These are phyloP conservation scores for Paracentrotus lividus DNA, from an alignment of 53 echinoderm and acorn worm species.

Conservation along the genomic window DNA sequence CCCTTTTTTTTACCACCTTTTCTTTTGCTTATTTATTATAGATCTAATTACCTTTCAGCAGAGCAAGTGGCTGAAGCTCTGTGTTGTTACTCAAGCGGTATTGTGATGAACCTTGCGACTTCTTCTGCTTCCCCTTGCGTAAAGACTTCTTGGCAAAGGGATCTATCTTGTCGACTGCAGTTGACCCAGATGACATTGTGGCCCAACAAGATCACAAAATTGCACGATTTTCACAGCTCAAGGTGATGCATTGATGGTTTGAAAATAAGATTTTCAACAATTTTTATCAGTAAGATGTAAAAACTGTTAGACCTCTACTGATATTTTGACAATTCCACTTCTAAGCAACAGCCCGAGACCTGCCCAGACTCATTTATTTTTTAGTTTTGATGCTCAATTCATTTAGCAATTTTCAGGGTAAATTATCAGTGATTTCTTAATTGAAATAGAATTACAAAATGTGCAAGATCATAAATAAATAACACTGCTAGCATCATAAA, in stretches of 20 bases:
- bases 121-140: conserved; percentile 99
- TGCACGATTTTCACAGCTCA: conserved; percentile 65
- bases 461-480: neutral
- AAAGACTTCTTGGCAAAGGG: conserved; percentile 99
- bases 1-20: too few relatives aligned
- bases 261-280: neutral
- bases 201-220: conserved; percentile 67
- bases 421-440: neutral
- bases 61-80: conserved; percentile 91
- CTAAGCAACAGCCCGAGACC: conserved; percentile 1
- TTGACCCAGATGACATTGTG: conserved; percentile 98
- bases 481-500: neutral
- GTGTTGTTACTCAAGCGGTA: conserved; percentile 92
- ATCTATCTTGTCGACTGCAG: conserved; percentile 97
- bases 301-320: neutral
- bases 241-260: conserved; percentile 65
- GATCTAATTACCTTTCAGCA: conserved; percentile 93
- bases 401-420: neutral
- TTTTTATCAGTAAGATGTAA: neutral
- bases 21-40: neutral
- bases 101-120: conserved; percentile 99
- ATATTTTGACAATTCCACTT: neutral
- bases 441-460: neutral
- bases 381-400: neutral
- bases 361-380: conserved; percentile 11